These are phyloP conservation scores for Apoderus coryli DNA, from an alignment of 2,888 invertebrate species.

Conservation along the genomic window DNA sequence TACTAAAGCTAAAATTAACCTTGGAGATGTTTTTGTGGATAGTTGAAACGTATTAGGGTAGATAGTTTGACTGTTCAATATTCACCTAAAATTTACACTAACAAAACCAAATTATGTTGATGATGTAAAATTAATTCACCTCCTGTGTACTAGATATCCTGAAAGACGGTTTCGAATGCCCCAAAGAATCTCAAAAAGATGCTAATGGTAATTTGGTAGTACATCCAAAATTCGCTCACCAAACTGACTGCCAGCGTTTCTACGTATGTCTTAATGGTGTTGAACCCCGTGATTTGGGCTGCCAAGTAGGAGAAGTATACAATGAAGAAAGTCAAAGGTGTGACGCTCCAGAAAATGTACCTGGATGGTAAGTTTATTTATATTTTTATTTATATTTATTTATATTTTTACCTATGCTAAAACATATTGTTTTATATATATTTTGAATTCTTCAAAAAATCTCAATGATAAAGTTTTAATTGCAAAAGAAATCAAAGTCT, in stretches of 20 bases:
- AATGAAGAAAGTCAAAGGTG: conserved; percentile 73
- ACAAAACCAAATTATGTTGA: too few species aligned
- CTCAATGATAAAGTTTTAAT: too few species aligned
- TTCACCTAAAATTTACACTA: too few species aligned
- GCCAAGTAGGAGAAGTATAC: conserved; percentile 79
- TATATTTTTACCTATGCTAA: conserved; percentile 2
- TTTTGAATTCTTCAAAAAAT: too few species aligned
- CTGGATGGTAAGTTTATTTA: conserved; percentile 57
- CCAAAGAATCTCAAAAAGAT: conserved; percentile 50
- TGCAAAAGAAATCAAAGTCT: too few species aligned
- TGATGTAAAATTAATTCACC: conserved; percentile 1
- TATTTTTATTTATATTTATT: background rate
- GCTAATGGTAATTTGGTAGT: conserved; percentile 56
- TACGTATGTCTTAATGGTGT: conserved; percentile 78
- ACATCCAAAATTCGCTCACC: conserved; percentile 76
- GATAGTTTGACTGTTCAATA: too few species aligned
- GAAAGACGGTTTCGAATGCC: conserved; percentile 76
- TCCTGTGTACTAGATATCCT: conserved; percentile 43
- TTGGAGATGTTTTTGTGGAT: too few species aligned
- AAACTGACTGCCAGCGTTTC: conserved; percentile 80
- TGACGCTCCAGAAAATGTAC: conserved; percentile 81
- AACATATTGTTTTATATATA: conserved; percentile 1
- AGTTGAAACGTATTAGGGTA: too few species aligned
- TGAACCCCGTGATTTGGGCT: conserved; percentile 78
- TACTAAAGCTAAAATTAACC: too few species aligned